Evolutionary conservation across 2,113 vertebrate genomes (phyloP), one percentile per base, ranked within the genome.

Genomic region (Carlito syrichta): DNA sequence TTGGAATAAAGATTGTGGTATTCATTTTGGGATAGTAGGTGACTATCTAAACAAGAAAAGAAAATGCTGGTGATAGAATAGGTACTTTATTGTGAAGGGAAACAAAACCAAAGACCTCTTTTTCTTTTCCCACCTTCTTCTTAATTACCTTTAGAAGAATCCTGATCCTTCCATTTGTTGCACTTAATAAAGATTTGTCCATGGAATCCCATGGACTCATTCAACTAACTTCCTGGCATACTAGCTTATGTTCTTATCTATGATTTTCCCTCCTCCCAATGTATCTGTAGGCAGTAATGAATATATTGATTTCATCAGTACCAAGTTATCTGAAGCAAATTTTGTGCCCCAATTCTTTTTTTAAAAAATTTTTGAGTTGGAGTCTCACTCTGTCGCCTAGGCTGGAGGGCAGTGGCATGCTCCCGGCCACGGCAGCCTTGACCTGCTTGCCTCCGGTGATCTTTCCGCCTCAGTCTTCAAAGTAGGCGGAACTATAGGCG

Each of bases 21-120:
- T 40, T 95, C 30, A 93, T 0, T 91, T 98, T 91, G 92, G 94
- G 56, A 50, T 58, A 68, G n/a, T 92, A 79, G 85, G 30, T 62
- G 87, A 5, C 89, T 74, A 91, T 73, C 56, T 94, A 94, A 87
- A 96, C n/a, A 95, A 74, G 62, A 56, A 69, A 95, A 89, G 54
- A 95, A 97, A 96, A 58, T 6, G 4, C 20, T 83, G 27, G 68
- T 86, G 10, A 82, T 73, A 82, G 78, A 97, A 22, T 32, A 86
- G 88, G 0, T 62, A 79, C 2, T 32, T 60, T 30, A 14, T 77
- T 87, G 88, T 30, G 35, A 91, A 94, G 48, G 54, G 35, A 96
- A 94, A 50, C 85, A 43, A 78, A 95, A 77, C 74, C 40, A 87
- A 90, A 77, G 17, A 52, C 32, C 5, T 56, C 6, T 71, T 62